Percentiles rank a stretch among this genome's conserved stretches.
phyloP scores from a whole-genome alignment of 2,113 vertebrate species.

The Pycnonotus jocosus region DNA sequence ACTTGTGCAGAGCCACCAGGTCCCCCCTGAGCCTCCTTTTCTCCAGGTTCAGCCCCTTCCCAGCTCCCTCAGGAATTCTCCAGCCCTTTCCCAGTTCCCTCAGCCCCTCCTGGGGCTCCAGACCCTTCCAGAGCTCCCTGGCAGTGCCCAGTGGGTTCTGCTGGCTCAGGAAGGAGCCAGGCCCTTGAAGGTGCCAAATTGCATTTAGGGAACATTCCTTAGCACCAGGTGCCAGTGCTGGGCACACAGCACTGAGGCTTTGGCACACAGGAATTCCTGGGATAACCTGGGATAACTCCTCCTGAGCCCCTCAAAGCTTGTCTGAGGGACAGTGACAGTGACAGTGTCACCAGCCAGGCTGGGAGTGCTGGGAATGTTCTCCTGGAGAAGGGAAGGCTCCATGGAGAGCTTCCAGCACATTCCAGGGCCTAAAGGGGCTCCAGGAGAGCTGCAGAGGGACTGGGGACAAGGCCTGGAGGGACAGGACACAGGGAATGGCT shows the following conservation, averaged over 20 bases:
- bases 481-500: not conserved
- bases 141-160: not conserved
- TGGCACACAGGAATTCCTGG: fast-evolving
- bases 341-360: not conserved
- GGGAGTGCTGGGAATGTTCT: not conserved
- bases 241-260: not conserved
- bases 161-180: not conserved
- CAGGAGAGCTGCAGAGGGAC: not conserved
- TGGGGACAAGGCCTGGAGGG: not conserved
- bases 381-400: not conserved
- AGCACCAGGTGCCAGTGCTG: not conserved
- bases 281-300: not conserved
- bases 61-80: not conserved
- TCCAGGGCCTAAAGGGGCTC: fast-evolving
- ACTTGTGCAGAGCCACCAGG: not conserved
- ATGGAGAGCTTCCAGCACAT: not conserved
- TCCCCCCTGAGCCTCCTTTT: not conserved
- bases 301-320: not conserved
- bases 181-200: not conserved
- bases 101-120: not conserved
- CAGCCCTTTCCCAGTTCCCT: not conserved
- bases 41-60: not conserved
- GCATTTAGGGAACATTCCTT: fast-evolving
- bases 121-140: not conserved
- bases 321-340: too few relatives aligned